Evolutionary conservation across 2,113 vertebrate genomes (phyloP).

Genomic region (Lutjanus erythropterus): DNA sequence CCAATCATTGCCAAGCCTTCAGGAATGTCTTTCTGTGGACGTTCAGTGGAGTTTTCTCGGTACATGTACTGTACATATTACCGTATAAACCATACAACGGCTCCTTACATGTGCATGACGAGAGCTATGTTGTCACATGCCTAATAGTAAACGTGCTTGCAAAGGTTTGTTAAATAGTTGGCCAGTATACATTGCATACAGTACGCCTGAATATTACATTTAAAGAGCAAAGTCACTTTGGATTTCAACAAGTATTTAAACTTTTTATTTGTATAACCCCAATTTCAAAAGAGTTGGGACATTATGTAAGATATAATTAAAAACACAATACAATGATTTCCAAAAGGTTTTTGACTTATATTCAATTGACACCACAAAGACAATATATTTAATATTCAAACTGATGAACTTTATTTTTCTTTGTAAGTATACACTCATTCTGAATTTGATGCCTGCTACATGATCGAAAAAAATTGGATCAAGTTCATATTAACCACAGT

Average conservation of each 20-base stretch:
- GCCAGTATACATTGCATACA: constrained; percentile 28
- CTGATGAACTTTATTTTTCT: too few relatives aligned
- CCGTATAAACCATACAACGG: not conserved
- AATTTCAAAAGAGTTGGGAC: too few relatives aligned
- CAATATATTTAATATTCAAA: too few relatives aligned
- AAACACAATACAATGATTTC: too few relatives aligned
- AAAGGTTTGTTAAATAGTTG: not conserved
- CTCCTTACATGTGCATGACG: constrained; percentile 28
- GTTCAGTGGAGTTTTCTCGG: not conserved
- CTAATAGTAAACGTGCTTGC: constrained; percentile 29
- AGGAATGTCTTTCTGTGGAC: constrained; percentile 1
- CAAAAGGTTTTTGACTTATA: too few relatives aligned
- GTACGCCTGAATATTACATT: constrained; percentile 30
- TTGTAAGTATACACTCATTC: too few relatives aligned
- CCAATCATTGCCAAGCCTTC: not conserved
- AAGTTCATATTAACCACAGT: too few relatives aligned
- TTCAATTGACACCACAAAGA: too few relatives aligned
- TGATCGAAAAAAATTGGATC: too few relatives aligned
- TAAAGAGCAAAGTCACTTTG: constrained; percentile 38
- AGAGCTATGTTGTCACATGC: constrained; percentile 2
- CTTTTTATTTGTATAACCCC: constrained; percentile 48
- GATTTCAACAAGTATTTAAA: constrained; percentile 45
- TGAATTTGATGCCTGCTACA: too few relatives aligned
- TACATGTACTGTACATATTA: constrained; percentile 15
- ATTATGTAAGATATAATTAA: too few relatives aligned